Percentiles rank a stretch among this genome's conserved stretches.
These are phyloP conservation scores for Agrotis puta DNA, from an alignment of 2,888 invertebrate species.

Conservation along the genomic window DNA sequence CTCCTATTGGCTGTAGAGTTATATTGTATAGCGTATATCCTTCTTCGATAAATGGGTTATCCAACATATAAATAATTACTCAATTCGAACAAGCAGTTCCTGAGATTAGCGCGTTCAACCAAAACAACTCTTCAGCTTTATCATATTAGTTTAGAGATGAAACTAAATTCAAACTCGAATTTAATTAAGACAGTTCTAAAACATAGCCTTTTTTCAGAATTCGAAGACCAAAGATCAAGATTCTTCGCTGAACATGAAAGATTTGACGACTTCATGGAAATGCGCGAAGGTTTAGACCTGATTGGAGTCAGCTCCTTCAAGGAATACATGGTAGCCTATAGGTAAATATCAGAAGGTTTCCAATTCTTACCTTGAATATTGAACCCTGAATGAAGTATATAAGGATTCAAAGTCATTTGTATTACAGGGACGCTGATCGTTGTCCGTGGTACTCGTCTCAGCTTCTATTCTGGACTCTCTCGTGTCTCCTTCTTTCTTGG, in stretches of 20 bases:
- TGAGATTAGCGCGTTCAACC: too few species aligned
- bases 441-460: conserved; percentile 93
- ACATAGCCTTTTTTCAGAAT: conserved; percentile 88
- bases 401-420: conserved; percentile 56
- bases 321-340: conserved; percentile 90
- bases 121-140: too few species aligned
- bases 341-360: conserved; percentile 73
- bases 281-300: conserved; percentile 95
- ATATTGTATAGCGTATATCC: too few species aligned
- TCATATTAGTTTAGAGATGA: too few species aligned
- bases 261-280: conserved; percentile 96
- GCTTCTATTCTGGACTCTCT: conserved; percentile 94
- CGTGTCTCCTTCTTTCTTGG: conserved; percentile 95
- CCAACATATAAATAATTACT: too few species aligned
- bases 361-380: not conserved
- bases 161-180: not conserved
- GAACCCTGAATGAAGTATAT: conserved; percentile 33
- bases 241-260: conserved; percentile 95
- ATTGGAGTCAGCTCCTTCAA: conserved; percentile 91
- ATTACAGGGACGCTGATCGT: conserved; percentile 86
- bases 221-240: conserved; percentile 95
- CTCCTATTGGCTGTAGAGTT: too few species aligned
- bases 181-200: not conserved
- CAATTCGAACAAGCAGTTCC: too few species aligned
- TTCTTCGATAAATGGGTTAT: too few species aligned